A percentile compares a stretch with the other conserved stretches of the same genome.
Conservation (phyloP, 1,140 invertebrate genomes). For the Pseudoatta argentina region DNA sequence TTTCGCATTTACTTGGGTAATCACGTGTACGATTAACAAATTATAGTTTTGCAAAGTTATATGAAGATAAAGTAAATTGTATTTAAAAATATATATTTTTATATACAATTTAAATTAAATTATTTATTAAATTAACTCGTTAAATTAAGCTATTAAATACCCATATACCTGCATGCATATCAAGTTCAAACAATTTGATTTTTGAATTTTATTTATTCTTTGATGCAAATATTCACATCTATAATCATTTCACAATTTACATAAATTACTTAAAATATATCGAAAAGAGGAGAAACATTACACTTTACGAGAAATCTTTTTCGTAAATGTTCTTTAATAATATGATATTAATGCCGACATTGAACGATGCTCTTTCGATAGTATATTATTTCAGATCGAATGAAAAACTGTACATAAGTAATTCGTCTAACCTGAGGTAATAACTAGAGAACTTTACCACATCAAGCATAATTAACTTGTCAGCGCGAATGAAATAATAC, state of each 20-base stretch:
- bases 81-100: neutral
- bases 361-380: neutral
- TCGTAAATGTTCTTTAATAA: neutral
- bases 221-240: neutral
- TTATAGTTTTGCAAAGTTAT: neutral
- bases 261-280: conserved; percentile 15
- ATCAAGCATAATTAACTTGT: conserved; percentile 32
- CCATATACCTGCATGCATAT: neutral
- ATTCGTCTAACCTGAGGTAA: neutral
- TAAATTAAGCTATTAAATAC: neutral
- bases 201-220: neutral
- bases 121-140: conserved; percentile 1
- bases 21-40: neutral
- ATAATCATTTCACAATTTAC: conserved; percentile 1
- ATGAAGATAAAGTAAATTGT: neutral
- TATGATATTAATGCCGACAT: neutral
- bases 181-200: neutral
- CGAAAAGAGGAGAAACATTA: neutral
- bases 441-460: neutral
- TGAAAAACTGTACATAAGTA: neutral
- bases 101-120: conserved; percentile 3
- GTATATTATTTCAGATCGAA: conserved; percentile 5
- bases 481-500: conserved; percentile 50
- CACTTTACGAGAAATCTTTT: neutral
- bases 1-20: neutral